Conservation (phyloP, 2,888 invertebrate genomes). For the Ophion ellenae region DNA sequence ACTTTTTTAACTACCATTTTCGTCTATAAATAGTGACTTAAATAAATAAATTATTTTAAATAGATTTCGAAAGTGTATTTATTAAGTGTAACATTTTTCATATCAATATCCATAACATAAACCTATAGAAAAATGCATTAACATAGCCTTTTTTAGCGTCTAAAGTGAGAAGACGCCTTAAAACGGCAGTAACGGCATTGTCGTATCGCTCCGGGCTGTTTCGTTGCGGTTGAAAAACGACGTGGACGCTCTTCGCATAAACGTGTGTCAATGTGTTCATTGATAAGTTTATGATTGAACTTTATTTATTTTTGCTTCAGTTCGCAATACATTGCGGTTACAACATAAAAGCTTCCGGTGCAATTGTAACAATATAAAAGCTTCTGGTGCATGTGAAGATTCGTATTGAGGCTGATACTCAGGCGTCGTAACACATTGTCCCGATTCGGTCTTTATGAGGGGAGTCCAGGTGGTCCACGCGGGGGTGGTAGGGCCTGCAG, state of each 20-base stretch:
- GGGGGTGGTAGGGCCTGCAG: neutral
- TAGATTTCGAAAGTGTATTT: too few relatives aligned
- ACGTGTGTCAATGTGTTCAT: constrained; percentile 32
- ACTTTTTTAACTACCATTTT: too few relatives aligned
- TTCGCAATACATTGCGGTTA: neutral
- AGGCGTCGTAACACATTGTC: neutral
- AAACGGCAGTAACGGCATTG: constrained; percentile 77
- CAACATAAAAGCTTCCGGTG: neutral
- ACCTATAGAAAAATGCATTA: too few relatives aligned
- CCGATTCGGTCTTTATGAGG: neutral
- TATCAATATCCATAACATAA: too few relatives aligned
- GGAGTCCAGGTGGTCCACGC: neutral
- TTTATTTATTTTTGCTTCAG: neutral
- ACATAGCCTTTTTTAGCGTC: too few relatives aligned
- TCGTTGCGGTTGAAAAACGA: constrained; percentile 45
- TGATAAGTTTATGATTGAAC: constrained; percentile 1
- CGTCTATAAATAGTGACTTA: too few relatives aligned
- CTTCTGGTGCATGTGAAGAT: neutral
- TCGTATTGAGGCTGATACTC: neutral
- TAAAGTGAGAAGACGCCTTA: too few relatives aligned
- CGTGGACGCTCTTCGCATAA: constrained; percentile 32
- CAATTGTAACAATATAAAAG: neutral
- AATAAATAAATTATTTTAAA: too few relatives aligned
- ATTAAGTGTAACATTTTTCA: too few relatives aligned
- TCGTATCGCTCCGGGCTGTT: constrained; percentile 64